Evolutionary conservation across 1,140 invertebrate species (phyloP), one percentile per base, ranked within the genome.

Genomic region (Epicauta chinensis): DNA sequence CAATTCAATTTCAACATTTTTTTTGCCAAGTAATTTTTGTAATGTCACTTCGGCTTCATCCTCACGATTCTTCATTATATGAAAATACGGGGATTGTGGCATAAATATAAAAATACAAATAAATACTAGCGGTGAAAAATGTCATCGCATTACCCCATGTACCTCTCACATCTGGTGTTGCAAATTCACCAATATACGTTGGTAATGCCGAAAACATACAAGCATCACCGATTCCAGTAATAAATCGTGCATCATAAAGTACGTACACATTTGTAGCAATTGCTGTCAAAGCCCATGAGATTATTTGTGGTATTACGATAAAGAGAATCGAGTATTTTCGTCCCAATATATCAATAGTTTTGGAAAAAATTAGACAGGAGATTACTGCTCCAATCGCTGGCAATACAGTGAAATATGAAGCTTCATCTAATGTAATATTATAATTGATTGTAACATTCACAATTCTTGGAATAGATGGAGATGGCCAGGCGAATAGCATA

Each of bases 111-210:
- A 54, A 30, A 41, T 29, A 39, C 35, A 51, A 17, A 55, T 10
- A 34, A 41, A 43, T 7, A 55, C 38, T 37, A 41, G 5, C 12
- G 50, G 41, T 13, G 14, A 75, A 72, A 4, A 69, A 55, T 2
- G 66, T 69, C 75, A 59, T 76, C 72, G 15, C 75, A 1, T 79
- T 64, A 40, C 66, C 66, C 60, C 63, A 67, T 4, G 49, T 56
- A 3, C 61, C 56, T 15, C 61, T 29, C 3, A 63, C 54, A 34
- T 56, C 55, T 11, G 59, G 59, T 16, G 58, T 59, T 6, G 61
- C 43, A 9, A 63, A 51, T 42, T 63, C 61, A 9, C 50, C 54
- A 10, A 61, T 53, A 36, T 63, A 63, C 11, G 46, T 51, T 1
- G 59, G 59, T 10, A 66, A 35, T 3, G 59, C 51, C 2, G 56